These are phyloP conservation scores for Craseonycteris thonglongyai DNA, from an alignment of 2,113 vertebrate genomes.

Conservation along the genomic window DNA sequence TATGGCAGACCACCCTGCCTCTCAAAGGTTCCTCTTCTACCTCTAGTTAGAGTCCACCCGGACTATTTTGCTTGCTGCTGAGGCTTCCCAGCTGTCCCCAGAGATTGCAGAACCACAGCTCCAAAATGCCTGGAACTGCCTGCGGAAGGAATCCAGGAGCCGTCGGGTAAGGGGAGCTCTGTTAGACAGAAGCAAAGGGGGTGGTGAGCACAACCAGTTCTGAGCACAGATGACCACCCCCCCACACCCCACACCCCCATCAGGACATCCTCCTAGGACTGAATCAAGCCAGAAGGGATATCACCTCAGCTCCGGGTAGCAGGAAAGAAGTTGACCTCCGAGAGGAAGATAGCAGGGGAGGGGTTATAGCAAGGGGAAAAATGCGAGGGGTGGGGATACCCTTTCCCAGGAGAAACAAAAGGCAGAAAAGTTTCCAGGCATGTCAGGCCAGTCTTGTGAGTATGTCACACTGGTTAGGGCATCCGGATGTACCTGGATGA, in stretches of 20 bases:
- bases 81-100: not conserved
- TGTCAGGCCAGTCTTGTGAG: conserved; percentile 28
- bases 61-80: not conserved
- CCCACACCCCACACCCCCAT: not conserved
- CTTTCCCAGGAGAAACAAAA: conserved; percentile 51
- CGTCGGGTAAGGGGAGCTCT: not conserved
- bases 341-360: conserved; percentile 54
- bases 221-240: conserved; percentile 36
- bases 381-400: conserved; percentile 34
- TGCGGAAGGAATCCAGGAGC: not conserved
- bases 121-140: not conserved
- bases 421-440: conserved; percentile 60
- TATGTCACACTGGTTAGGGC: not conserved
- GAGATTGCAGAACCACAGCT: not conserved
- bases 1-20: not conserved
- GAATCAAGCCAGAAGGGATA: conserved; percentile 61
- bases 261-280: conserved; percentile 41
- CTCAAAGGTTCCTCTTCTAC: not conserved
- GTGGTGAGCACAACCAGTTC: not conserved
- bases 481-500: not conserved
- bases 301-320: conserved; percentile 67
- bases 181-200: not conserved
- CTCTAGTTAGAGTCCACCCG: not conserved
- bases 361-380: conserved; percentile 40
- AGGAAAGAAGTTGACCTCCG: conserved; percentile 81